Conservation (phyloP, 1,140 invertebrate genomes). For the Diabrotica virgifera region DNA sequence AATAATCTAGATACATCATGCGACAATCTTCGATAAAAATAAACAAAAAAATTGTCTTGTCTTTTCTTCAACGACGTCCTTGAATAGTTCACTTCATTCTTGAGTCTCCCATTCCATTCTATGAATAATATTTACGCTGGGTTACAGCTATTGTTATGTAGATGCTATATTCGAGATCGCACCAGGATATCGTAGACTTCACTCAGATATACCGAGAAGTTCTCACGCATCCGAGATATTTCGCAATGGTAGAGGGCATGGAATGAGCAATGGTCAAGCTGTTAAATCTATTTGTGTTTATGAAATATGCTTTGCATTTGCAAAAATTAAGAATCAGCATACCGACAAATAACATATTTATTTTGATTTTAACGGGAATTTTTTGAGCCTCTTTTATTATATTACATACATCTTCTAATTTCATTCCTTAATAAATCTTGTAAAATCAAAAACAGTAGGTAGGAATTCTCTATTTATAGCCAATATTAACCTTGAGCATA, state of each 20-base stretch:
- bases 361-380: too few species aligned
- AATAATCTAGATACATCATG: neutral
- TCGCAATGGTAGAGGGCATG: neutral
- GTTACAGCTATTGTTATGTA: slow-evolving; percentile 15
- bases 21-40: neutral
- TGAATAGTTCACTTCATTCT: slow-evolving; percentile 5
- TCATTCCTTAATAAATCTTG: too few species aligned
- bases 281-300: too few species aligned
- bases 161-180: slow-evolving; percentile 11
- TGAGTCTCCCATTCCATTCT: slow-evolving; percentile 4
- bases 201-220: slow-evolving; percentile 11
- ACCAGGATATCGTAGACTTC: slow-evolving; percentile 7
- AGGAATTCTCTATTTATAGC: too few species aligned
- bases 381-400: too few species aligned
- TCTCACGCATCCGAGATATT: slow-evolving; percentile 16
- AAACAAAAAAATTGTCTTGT: neutral
- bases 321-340: too few species aligned
- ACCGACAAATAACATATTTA: too few species aligned
- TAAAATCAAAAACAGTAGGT: too few species aligned
- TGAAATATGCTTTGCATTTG: too few species aligned
- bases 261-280: too few species aligned
- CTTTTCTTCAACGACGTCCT: neutral
- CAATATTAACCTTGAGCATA: too few species aligned
- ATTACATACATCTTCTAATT: too few species aligned
- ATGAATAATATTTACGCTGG: slow-evolving; percentile 10